Percentiles rank a stretch among this genome's conserved stretches.
These are phyloP conservation scores for Muscidifurax raptorellus DNA, from an alignment of 1,140 invertebrate species.

Conservation along the genomic window DNA sequence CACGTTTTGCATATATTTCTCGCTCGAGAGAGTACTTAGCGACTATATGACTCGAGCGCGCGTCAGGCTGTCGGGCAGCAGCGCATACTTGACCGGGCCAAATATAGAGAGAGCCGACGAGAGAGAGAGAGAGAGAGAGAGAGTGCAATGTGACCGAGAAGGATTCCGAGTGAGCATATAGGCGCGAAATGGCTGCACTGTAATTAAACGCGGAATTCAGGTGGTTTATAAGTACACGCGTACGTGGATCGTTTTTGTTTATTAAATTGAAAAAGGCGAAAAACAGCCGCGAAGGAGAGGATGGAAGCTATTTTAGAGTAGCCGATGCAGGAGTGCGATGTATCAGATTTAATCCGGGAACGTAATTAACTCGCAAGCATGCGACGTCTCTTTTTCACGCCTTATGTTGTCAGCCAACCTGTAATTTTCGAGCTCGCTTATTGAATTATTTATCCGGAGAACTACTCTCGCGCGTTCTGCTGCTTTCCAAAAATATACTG, in stretches of 20 bases:
- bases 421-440: not conserved
- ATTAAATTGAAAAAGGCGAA: no score
- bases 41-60: not conserved
- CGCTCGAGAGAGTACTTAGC: not conserved
- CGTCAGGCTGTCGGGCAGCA: not conserved
- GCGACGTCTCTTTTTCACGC: not conserved
- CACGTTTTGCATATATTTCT: not conserved
- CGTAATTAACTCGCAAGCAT: not conserved
- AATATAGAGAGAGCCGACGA: not conserved
- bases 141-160: not conserved
- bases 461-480: no score
- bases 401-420: not conserved
- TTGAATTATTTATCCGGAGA: not conserved
- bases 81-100: conserved; percentile 21
- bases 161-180: not conserved
- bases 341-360: no score
- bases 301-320: no score
- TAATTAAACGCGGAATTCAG: no score
- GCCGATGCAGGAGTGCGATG: no score
- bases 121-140: no score
- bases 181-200: not conserved
- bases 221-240: no score
- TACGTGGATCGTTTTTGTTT: no score
- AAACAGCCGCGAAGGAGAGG: no score
- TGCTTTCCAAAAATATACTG: not conserved